Base-by-base conservation (phyloP, 2,888 invertebrate species). In the Pyrocoelia pectoralis region DNA sequence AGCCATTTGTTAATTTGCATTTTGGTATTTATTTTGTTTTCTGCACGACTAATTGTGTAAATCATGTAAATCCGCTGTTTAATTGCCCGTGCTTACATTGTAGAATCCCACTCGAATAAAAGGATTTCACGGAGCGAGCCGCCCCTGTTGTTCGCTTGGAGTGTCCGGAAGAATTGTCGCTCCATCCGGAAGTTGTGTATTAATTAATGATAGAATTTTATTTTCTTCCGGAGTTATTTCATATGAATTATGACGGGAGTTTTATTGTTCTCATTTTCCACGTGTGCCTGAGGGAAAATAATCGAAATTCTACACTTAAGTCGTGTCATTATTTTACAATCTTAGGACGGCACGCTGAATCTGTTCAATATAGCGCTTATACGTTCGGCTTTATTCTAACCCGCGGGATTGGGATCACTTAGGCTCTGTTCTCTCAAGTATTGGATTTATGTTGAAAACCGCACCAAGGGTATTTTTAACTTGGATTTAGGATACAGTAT, bases 11-110 rank as follows among this genome's bases (percentile, higher is more conserved):
- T 77, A 74, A 75, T 77, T 76, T 75, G 69, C 74, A 76, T 76
- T 74, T 74, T 72, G 70, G 68, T 74, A 74, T 76, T 73, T 72
- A 73, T 76, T 74, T 76, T 74, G 73, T 77, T 78, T 76, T 77
- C 76, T 74, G 75, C 76, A 69, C 76, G 73, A 73, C 76, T 77
- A 79, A 78, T 78, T 76, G 76, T 72, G 77, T 78, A 79, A 79
- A 78, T 78, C 78, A 79, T 77, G 78, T 76, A 78, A 78, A 79
- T 78, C 79, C 77, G 76, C 74, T 73, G 74, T 72, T 75, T 76
- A 78, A 78, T 78, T 78, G 75, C 72, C 73, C 74, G 74, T 70
- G 65, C 72, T 70, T 69, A 74, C 66, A 73, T 74, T 74, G 74
- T 72, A 70, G 66, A 67, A 68, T 63, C 66, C 56, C 61, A 61